Base-by-base conservation (phyloP, 2,797 vertebrate species). In the Holocentrus rufus region DNA sequence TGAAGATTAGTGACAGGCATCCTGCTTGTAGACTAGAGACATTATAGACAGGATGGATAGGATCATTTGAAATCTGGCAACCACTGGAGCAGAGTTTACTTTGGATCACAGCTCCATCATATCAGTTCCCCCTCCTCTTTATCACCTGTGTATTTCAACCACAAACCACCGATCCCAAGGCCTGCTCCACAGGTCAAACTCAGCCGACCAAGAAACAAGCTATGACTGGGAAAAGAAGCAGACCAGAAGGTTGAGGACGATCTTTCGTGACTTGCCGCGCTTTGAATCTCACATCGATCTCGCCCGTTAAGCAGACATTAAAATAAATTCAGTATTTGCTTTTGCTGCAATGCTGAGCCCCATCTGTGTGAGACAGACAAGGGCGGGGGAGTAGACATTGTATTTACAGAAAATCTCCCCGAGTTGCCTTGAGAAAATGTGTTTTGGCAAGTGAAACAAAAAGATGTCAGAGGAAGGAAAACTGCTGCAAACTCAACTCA, bases 391-490 rank as follows among this genome's bases (percentile, higher is more conserved):
- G 52, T 53, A 61, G 5, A 56, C 53, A 34, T n/a, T n/a, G n/a
- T 27, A 7, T 67, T 31, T 76, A 20, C 44, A 73, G 39, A 58
- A 52, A 69, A 63, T 74, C 68, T 63, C 10, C 1, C 54, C n/a
- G 65, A 63, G 18, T 23, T 63, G 68, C 56, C 56, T 76, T 76
- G 18, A 76, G 70, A 76, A 64, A 18, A 49, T 72, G 5, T 47
- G 52, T 50, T 79, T 77, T 81, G 74, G 72, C 77, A 68, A 65
- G 64, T 70, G 65, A 36, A 61, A 58, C 31, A 81, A 71, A 72
- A 69, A 52, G 55, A 74, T 82, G 36, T 39, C 36, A 8, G 7
- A 9, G 36, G 11, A 9, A 39, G 36, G 11, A 25, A 55, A 27
- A 55, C 4, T 13, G 17, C 53, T 17, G 25, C 53, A 27, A 14